Percentiles rank a stretch among this genome's conserved stretches.
Evolutionary conservation across 2,113 vertebrate genomes (phyloP).

Genomic region (Rhinogobius similis): DNA sequence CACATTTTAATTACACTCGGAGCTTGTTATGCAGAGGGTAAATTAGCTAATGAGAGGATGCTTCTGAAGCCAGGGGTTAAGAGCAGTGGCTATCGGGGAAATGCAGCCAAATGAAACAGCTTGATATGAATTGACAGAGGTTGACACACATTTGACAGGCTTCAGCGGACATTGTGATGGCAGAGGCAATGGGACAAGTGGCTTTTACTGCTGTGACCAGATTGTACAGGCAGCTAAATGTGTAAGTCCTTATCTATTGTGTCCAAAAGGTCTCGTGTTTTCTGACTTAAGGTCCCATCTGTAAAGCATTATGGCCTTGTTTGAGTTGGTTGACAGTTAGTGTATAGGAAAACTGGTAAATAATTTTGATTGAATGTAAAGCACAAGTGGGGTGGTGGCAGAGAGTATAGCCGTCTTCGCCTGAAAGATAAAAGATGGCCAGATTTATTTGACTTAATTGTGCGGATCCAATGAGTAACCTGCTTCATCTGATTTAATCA

Average conservation of each 20-base stretch:
- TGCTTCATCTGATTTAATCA: neutral
- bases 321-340: neutral
- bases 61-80: slow-evolving; percentile 7
- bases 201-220: slow-evolving; percentile 28
- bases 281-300: neutral
- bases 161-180: slow-evolving; percentile 23
- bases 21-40: slow-evolving; percentile 12
- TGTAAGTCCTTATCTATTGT: slow-evolving; percentile 8
- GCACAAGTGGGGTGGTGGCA: neutral
- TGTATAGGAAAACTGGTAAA: neutral
- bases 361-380: no score
- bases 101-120: slow-evolving; percentile 17
- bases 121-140: slow-evolving; percentile 38
- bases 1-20: slow-evolving; percentile 6
- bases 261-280: slow-evolving; percentile 21
- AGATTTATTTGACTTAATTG: no score
- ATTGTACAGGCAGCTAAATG: slow-evolving; percentile 13
- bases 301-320: neutral
- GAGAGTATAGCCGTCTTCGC: no score
- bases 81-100: slow-evolving; percentile 20
- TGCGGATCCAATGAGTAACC: neutral
- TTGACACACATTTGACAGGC: slow-evolving; percentile 39
- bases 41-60: neutral
- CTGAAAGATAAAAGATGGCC: no score
- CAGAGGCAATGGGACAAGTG: slow-evolving; percentile 21